Evolutionary conservation across 2,888 invertebrate species (phyloP), one percentile per base, ranked within the genome.

Genomic region (Drosophila glabriapex): DNA sequence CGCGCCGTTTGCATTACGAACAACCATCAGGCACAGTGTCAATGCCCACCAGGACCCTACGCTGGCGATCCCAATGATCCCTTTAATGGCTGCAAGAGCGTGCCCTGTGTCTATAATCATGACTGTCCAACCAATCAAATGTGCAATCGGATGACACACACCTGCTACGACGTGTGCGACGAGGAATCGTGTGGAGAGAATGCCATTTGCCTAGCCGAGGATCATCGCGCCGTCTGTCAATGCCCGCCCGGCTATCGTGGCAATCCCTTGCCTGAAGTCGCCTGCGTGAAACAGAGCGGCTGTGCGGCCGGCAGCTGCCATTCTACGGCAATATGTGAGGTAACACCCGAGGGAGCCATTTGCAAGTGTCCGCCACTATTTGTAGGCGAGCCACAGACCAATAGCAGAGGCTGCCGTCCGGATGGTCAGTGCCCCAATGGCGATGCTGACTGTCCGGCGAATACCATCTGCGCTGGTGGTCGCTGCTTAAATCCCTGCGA

Each of bases 1-100:
- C 96, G 97, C 78, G 97, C 98, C 10, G 94, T 98, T 25, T 98
- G 98, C 91, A 95, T 97, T 12, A 97, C 97, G 3, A 97, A 98
- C 88, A 98, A 98, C 91, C 98, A 98, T 92, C 96, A 96, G 19
- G 97, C 97, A 0, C 96, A 97, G 92, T 98, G 98, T 91, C 97
- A 97, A 87, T 98, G 98, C 91, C 98, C 98, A 25, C 96, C 97
- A 10, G 98, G 98, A 25, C 95, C 97, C 1, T 98, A 95, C 91
- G 96, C 97, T 14, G 98, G 98, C 4, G 96, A 98, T 94, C 97
- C 98, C 0, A 96, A 96, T 90, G 97, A 97, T 91, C 93, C 95
- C 2, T 94, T 94, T 69, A 94, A 95, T 69, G 97, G 97, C 62
- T 97, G 97, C 90, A 95, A 96, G 93, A 95, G 96, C 66, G 97